Evolutionary conservation across 1,140 invertebrate species (phyloP).

Genomic region (Vanessa atalanta): DNA sequence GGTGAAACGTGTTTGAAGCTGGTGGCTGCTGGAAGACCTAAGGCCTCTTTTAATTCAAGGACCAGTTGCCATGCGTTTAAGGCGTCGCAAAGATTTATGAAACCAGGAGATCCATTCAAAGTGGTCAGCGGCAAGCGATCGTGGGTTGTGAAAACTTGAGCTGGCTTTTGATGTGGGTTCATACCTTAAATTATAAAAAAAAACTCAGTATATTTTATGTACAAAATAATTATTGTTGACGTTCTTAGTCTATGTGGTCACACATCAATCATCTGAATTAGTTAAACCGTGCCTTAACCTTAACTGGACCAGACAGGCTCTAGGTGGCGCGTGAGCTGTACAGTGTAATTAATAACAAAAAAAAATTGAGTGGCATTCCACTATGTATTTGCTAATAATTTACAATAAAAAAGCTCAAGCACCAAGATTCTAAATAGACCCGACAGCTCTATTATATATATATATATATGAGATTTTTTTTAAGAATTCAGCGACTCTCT

Average conservation of each 20-base stretch:
- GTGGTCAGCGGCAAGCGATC: constrained; percentile 93
- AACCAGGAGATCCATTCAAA: constrained; percentile 97
- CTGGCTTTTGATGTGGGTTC: constrained; percentile 99
- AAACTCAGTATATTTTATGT: not conserved
- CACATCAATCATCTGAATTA: too few relatives aligned
- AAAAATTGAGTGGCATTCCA: too few relatives aligned
- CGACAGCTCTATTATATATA: too few relatives aligned
- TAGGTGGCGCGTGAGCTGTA: too few relatives aligned
- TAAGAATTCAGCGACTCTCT: too few relatives aligned
- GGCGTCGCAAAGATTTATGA: constrained; percentile 98
- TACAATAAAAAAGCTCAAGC: too few relatives aligned
- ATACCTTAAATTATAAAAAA: constrained; percentile 81
- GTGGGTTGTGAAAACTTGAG: constrained; percentile 93
- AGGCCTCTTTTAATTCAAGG: constrained; percentile 89
- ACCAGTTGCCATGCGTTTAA: constrained; percentile 99
- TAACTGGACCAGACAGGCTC: too few relatives aligned
- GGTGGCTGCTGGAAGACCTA: constrained; percentile 94
- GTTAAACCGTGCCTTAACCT: too few relatives aligned
- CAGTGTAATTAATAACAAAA: too few relatives aligned
- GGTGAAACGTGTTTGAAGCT: constrained; percentile 99
- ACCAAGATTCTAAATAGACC: too few relatives aligned
- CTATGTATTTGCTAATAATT: too few relatives aligned
- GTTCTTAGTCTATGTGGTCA: not conserved
- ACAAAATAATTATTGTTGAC: not conserved
- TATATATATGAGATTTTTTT: too few relatives aligned